Evolutionary conservation across 2,797 vertebrate species (phyloP).

Genomic region (Typhlichthys eigenmanni): DNA sequence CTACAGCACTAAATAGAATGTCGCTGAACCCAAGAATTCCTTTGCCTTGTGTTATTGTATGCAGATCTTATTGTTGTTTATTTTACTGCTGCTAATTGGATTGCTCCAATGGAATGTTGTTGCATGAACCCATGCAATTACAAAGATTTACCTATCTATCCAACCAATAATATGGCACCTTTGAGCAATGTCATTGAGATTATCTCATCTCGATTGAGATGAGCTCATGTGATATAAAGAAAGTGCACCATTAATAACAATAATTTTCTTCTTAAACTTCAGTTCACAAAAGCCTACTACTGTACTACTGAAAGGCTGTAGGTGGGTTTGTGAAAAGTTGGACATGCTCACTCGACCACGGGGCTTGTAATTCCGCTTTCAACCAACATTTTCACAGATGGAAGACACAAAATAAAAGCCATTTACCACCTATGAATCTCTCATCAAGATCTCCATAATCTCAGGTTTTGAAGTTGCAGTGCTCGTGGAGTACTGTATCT

Average conservation of each 20-base stretch:
- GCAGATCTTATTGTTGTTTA: not conserved
- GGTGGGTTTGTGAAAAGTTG: no score
- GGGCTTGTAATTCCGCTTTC: not conserved
- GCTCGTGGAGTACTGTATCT: no score
- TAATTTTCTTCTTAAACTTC: not conserved
- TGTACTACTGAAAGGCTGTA: no score
- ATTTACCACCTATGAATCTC: not conserved
- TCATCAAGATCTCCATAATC: not conserved
- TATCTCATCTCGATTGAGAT: conserved; percentile 2
- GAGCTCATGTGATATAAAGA: not conserved
- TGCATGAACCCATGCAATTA: no score
- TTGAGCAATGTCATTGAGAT: conserved; percentile 25
- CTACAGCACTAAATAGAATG: conserved; percentile 7
- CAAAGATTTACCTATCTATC: no score
- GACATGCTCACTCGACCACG: not conserved
- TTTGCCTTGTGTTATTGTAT: not conserved
- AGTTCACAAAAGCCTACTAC: no score
- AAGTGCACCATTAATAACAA: not conserved
- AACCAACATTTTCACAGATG: not conserved
- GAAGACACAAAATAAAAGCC: no score
- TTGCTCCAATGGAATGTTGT: no score
- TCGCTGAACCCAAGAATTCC: not conserved
- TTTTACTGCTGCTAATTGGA: no score
- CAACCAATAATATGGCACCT: conserved; percentile 8
- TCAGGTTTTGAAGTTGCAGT: no score